Percentiles rank a stretch among this genome's conserved stretches.
These are phyloP conservation scores for Siniperca obscura DNA, from an alignment of 2,797 vertebrate species.

Conservation along the genomic window DNA sequence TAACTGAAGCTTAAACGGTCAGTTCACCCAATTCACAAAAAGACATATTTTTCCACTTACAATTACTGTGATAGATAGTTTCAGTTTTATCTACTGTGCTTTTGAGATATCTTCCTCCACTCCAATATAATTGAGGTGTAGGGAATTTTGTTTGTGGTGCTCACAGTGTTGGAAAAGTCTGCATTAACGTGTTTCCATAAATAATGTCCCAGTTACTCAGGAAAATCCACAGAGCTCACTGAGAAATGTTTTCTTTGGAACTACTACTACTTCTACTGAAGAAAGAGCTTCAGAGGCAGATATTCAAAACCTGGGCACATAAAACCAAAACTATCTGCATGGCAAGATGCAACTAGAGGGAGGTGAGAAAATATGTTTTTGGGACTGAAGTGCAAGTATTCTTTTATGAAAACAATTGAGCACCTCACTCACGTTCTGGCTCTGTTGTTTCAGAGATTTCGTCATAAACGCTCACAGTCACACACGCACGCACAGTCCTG, in stretches of 20 bases:
- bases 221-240: slow-evolving; percentile 24
- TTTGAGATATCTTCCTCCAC: background rate
- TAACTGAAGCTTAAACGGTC: background rate
- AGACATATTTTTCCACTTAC: background rate
- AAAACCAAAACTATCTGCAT: slow-evolving; percentile 33
- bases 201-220: slow-evolving; percentile 17
- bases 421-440: background rate
- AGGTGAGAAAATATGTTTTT: slow-evolving; percentile 16
- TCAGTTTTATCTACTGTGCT: slow-evolving; percentile 7
- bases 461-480: no score
- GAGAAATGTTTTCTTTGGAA: slow-evolving; percentile 23
- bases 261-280: background rate
- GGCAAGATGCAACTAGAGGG: background rate
- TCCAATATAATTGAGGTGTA: background rate
- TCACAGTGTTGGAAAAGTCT: slow-evolving; percentile 20
- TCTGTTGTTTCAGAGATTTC: slow-evolving; percentile 29
- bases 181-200: slow-evolving; percentile 14
- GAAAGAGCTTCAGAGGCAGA: slow-evolving; percentile 24
- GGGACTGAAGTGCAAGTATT: slow-evolving; percentile 6
- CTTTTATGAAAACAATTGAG: slow-evolving; percentile 24
- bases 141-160: slow-evolving; percentile 1
- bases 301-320: slow-evolving; percentile 14
- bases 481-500: background rate
- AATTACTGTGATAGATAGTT: background rate
- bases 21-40: background rate